Evolutionary conservation across 2,797 vertebrate species (phyloP).

Genomic region (Lepilemur septentrionalis): DNA sequence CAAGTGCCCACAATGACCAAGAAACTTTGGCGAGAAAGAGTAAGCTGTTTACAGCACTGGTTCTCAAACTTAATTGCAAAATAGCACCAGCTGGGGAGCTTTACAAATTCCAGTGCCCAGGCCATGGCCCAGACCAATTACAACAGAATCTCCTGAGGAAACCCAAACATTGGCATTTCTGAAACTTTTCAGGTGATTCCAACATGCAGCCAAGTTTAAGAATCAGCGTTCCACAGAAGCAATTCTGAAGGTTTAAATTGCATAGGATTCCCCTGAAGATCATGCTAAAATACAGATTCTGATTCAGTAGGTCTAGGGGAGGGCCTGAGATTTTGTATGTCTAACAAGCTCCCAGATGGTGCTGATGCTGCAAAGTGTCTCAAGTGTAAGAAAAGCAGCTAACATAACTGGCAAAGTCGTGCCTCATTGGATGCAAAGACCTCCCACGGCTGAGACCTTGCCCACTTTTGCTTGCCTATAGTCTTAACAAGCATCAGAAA

Average conservation of each 20-base stretch:
- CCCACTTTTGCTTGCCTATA: background rate
- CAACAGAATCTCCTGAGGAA: background rate
- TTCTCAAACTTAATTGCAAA: background rate
- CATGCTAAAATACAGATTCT: background rate
- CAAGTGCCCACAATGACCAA: background rate
- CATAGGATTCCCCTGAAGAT: background rate
- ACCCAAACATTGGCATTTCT: background rate
- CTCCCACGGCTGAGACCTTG: background rate
- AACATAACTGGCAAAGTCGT: background rate
- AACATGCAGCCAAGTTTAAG: background rate
- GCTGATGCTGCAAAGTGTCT: background rate
- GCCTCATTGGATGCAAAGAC: background rate
- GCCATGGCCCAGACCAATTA: background rate
- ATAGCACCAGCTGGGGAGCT: background rate
- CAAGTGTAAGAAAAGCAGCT: background rate
- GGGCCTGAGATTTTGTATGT: background rate
- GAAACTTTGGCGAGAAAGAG: background rate
- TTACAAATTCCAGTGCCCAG: background rate
- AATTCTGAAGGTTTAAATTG: background rate
- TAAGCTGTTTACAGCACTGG: background rate
- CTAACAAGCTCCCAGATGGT: background rate
- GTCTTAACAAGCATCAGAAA: background rate
- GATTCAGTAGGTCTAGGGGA: background rate
- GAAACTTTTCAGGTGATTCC: background rate
- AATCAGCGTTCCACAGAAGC: background rate